phyloP scores from a whole-genome alignment of 2,888 invertebrate species.

The Scaptomyza polygonia region DNA sequence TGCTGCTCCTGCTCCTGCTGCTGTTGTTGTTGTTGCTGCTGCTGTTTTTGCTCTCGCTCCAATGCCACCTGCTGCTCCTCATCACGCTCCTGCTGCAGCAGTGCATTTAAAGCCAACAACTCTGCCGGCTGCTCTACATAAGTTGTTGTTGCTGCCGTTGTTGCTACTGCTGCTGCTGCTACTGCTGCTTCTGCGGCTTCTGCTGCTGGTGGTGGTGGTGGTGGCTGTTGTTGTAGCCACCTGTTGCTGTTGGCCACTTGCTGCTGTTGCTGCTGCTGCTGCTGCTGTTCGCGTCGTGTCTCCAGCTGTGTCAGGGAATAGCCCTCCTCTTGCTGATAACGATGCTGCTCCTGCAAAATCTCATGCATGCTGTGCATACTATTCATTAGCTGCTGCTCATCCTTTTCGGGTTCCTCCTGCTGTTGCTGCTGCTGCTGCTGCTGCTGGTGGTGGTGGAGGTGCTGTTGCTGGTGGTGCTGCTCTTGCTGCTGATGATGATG shows the following conservation, averaged over 20 bases:
- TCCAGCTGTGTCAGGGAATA: conserved; percentile 83
- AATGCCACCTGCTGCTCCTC: conserved; percentile 80
- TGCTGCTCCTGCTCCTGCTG: conserved; percentile 42
- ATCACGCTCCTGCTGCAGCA: conserved; percentile 79
- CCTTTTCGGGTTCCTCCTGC: conserved; percentile 74
- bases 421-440: conserved; percentile 69
- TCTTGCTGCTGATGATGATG: conserved; percentile 35
- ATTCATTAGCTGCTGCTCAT: conserved; percentile 62
- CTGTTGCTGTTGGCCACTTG: conserved; percentile 22
- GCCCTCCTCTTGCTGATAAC: conserved; percentile 83
- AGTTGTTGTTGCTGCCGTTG: conserved; percentile 8
- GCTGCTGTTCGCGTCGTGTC: conserved; percentile 78
- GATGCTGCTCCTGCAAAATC: conserved; percentile 80
- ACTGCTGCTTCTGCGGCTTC: conserved; percentile 12
- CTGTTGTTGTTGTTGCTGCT: conserved; percentile 55
- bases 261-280: conserved; percentile 39
- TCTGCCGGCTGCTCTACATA: conserved; percentile 51
- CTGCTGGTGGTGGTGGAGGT: conserved; percentile 55
- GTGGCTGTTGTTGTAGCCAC: conserved; percentile 33
- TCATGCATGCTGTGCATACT: conserved; percentile 61
- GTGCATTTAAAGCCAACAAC: conserved; percentile 73
- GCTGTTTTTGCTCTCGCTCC: conserved; percentile 64
- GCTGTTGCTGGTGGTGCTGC: conserved; percentile 36
- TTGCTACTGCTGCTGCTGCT: conserved; percentile 29
- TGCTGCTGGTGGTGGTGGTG: conserved; percentile 35